Conservation (phyloP, 2,888 invertebrate species). For the Allolobophora icterica region DNA sequence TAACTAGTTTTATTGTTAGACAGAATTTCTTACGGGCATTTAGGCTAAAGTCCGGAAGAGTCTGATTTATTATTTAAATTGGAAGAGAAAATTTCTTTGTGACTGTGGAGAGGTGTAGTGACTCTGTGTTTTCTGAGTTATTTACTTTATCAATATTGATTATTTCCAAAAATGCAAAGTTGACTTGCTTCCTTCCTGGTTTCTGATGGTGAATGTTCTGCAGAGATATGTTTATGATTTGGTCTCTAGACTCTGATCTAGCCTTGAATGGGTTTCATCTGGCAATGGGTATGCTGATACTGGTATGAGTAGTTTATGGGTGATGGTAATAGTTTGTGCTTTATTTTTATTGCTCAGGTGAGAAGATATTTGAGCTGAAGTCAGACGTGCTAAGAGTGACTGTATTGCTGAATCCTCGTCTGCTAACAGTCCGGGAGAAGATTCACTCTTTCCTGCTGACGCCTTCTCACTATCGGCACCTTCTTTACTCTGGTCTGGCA, state of each 20-base stretch:
- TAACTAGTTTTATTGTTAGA: conserved; percentile 23
- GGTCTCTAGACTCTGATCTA: neutral
- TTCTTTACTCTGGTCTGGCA: conserved; percentile 39
- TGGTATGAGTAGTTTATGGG: neutral
- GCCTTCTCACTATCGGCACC: conserved; percentile 33
- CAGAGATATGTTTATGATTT: neutral
- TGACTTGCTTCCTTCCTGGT: neutral
- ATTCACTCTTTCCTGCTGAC: conserved; percentile 30
- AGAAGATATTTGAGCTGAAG: conserved; percentile 30
- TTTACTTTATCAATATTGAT: neutral
- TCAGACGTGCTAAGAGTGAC: conserved; percentile 18
- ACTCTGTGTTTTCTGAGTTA: neutral
- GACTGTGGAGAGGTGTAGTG: neutral
- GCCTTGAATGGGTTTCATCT: neutral
- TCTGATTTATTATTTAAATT: neutral
- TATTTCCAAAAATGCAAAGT: neutral
- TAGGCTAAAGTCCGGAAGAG: no score
- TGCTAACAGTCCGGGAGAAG: conserved; percentile 17
- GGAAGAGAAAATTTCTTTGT: neutral
- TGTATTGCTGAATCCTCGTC: conserved; percentile 32
- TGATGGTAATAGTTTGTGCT: neutral
- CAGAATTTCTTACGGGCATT: no score
- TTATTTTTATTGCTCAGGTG: conserved; percentile 27
- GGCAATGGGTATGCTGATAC: neutral
- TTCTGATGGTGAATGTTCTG: neutral